Base-by-base conservation (phyloP, 2,113 vertebrate genomes). In the Cyrtonyx montezumae region DNA sequence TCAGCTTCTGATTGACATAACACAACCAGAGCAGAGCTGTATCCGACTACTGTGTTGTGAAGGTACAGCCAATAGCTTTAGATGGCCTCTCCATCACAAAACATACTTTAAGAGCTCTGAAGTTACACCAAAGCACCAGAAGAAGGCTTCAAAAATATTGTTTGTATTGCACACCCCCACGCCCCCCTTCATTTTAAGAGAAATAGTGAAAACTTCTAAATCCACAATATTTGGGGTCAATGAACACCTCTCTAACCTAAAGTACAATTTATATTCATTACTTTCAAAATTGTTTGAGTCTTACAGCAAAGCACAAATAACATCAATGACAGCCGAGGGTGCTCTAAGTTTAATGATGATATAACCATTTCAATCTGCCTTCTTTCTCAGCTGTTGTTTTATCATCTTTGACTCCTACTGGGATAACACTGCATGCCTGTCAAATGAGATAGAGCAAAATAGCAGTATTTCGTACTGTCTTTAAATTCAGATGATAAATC, bases 401-500 rank as follows among this genome's bases (percentile, higher is more conserved):
- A 79, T 87, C 49, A 83, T 90, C 87, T 82, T 80, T 43, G 90
- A 55, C 45, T 91, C 93, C 71, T 66, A 36, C 74, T 82, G 88
- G 88, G 84, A 48, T 91, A 94, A 75, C 70, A 84, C 36, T 56
- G 63, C 36, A 55, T 45, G 70, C 34, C 87, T 91, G 84, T 80
- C 61, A 91, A 91, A 79, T 58, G 49, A 96, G 86, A 87, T 59
- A 79, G 92, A 69, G 36, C 63, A 81, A 73, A 96, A 61, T 73
- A 83, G 63, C 43, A 88, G 83, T 80, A 75, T 65, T 80, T 90
- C 51, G 65, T 93, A 32, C 49, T 88, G 71, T 32, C 94, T 93
- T 92, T 67, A 84, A 89, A 94, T 87, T 87, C 59, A 74, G 86
- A 87, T 91, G 83, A 91, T 77, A 91, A 80, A 77, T 63, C 93